These are phyloP conservation scores for Omphaloscelis lunosa DNA, from an alignment of 2,888 invertebrate genomes.

Conservation along the genomic window DNA sequence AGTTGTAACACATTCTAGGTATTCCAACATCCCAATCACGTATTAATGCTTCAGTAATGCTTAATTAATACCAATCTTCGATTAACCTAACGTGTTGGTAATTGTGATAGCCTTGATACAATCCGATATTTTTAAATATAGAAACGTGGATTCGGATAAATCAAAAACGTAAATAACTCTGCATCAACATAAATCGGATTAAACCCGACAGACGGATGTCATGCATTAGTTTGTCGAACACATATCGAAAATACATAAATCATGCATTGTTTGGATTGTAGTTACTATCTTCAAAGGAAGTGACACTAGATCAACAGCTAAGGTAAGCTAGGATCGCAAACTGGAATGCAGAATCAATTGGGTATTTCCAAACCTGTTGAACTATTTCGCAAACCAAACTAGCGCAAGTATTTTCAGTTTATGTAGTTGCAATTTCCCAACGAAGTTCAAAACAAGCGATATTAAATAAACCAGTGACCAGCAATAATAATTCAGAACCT, in stretches of 20 bases:
- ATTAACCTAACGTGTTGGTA: constrained; percentile 52
- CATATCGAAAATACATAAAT: constrained; percentile 39
- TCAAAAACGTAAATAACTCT: constrained; percentile 71
- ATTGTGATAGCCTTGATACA: constrained; percentile 66
- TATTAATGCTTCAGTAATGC: constrained; percentile 22
- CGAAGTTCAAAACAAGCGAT: neutral
- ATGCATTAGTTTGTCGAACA: constrained; percentile 49
- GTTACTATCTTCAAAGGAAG: constrained; percentile 46
- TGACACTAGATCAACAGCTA: constrained; percentile 25
- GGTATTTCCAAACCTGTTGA: constrained; percentile 5
- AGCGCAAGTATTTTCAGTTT: neutral
- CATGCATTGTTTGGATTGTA: constrained; percentile 28
- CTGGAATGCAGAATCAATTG: constrained; percentile 2
- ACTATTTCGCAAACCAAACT: constrained; percentile 14
- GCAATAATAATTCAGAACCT: constrained; percentile 11
- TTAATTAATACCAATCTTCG: constrained; percentile 38
- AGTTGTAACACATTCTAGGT: constrained; percentile 26
- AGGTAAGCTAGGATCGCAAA: constrained; percentile 14
- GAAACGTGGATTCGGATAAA: constrained; percentile 69
- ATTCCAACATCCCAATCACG: constrained; percentile 46
- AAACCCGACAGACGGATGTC: constrained; percentile 61
- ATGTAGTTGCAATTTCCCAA: neutral
- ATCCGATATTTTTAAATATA: constrained; percentile 68
- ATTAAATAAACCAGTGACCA: neutral
- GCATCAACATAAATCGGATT: constrained; percentile 67